Evolutionary conservation across 2,888 invertebrate species (phyloP).

Genomic region (Pediacus dermestoides): DNA sequence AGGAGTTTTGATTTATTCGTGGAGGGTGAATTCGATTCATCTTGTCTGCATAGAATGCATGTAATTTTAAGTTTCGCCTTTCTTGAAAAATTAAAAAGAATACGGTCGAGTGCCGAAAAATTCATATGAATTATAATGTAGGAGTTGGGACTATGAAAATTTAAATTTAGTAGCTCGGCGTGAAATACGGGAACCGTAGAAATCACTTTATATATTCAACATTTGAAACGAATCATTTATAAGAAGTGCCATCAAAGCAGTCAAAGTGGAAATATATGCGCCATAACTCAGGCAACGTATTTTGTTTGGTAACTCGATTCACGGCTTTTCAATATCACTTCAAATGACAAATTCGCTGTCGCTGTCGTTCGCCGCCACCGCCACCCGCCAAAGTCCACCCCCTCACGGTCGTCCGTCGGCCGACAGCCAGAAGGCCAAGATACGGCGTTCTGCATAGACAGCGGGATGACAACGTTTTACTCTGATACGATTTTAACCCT

Average conservation of each 20-base stretch:
- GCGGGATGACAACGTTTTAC: conserved; percentile 38
- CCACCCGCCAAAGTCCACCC: conserved; percentile 3
- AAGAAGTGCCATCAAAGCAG: conserved; percentile 14
- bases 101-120: conserved; percentile 12
- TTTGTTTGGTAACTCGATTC: conserved; percentile 27
- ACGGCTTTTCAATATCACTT: conserved; percentile 33
- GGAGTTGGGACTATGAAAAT: conserved; percentile 11
- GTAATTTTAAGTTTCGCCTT: conserved; percentile 10
- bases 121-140: conserved; percentile 16
- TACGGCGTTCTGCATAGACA: not conserved
- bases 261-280: conserved; percentile 18
- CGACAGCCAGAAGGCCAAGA: conserved; percentile 3
- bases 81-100: conserved; percentile 17
- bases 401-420: conserved; percentile 8
- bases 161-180: conserved; percentile 12
- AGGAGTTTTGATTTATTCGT: too few species aligned
- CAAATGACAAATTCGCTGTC: conserved; percentile 34
- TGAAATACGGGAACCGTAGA: conserved; percentile 10
- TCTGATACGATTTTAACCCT: conserved; percentile 52
- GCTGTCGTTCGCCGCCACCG: conserved; percentile 17
- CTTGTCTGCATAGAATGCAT: conserved; percentile 14
- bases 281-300: conserved; percentile 17
- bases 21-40: too few species aligned
- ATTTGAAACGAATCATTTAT: conserved; percentile 21
- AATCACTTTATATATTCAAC: conserved; percentile 16